A percentile compares a stretch with the other conserved stretches of the same genome.
These are phyloP conservation scores for Xyliphius kryptos DNA, from an alignment of 2,113 vertebrate genomes.

Conservation along the genomic window DNA sequence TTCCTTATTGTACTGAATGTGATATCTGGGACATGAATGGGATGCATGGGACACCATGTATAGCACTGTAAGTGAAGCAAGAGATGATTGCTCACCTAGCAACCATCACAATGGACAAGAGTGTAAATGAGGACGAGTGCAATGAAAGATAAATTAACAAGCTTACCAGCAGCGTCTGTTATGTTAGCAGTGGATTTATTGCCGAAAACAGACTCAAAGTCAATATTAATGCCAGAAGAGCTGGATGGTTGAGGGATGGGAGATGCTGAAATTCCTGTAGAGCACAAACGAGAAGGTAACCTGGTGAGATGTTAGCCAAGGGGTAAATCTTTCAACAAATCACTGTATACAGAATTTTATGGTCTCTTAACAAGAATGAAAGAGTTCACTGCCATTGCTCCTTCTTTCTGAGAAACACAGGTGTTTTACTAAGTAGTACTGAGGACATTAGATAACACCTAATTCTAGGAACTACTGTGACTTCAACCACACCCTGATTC, in stretches of 20 bases:
- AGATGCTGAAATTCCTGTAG: slow-evolving; percentile 77
- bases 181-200: slow-evolving; percentile 75
- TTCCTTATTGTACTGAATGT: too few relatives aligned
- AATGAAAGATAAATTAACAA: too few relatives aligned
- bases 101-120: too few relatives aligned
- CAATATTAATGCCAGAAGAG: slow-evolving; percentile 81
- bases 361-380: slow-evolving; percentile 6
- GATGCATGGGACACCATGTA: too few relatives aligned
- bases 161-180: slow-evolving; percentile 80
- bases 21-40: too few relatives aligned
- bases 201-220: slow-evolving; percentile 95
- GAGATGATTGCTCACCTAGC: too few relatives aligned
- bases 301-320: slow-evolving; percentile 3
- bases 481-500: too few relatives aligned
- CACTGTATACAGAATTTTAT: slow-evolving; percentile 10
- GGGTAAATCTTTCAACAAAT: slow-evolving; percentile 6
- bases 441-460: too few relatives aligned
- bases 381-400: slow-evolving; percentile 2
- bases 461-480: too few relatives aligned
- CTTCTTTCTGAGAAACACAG: slow-evolving; percentile 25
- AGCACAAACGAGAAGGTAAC: slow-evolving; percentile 16
- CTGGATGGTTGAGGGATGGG: slow-evolving; percentile 75
- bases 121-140: too few relatives aligned
- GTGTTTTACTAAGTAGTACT: neutral
- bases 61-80: too few relatives aligned